Evolutionary conservation across 2,888 invertebrate species (phyloP).

Genomic region (Hipparchia semele): DNA sequence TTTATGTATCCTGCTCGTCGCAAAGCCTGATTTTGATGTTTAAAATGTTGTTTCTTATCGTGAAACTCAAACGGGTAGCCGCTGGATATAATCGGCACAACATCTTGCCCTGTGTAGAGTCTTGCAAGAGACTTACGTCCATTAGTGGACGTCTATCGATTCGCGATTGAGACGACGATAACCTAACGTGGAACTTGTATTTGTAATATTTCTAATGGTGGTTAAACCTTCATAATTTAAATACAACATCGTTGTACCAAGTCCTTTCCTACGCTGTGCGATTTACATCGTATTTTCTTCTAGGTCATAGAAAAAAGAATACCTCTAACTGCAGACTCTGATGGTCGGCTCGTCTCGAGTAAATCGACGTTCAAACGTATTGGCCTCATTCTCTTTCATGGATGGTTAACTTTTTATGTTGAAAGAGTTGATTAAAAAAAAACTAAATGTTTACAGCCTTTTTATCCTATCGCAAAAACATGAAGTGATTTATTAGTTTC

Average conservation of each 20-base stretch:
- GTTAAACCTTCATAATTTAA: background rate
- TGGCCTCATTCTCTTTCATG: slow-evolving; percentile 16
- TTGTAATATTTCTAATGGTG: background rate
- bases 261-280: slow-evolving; percentile 4
- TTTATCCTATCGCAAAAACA: background rate
- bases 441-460: no score
- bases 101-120: no score
- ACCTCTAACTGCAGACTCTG: slow-evolving; percentile 18
- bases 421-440: background rate
- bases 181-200: no score
- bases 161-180: no score
- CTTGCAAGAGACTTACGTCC: no score
- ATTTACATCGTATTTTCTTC: slow-evolving; percentile 8
- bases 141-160: no score
- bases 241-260: background rate
- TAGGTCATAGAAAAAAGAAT: slow-evolving; percentile 21
- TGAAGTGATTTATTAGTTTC: background rate
- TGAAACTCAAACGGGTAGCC: no score
- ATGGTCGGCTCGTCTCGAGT: slow-evolving; percentile 10
- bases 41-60: no score
- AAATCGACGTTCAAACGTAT: slow-evolving; percentile 7
- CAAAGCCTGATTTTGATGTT: no score
- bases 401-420: slow-evolving; percentile 9
- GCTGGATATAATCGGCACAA: no score
- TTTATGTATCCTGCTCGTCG: no score